Percentiles rank a stretch among this genome's conserved stretches.
These are phyloP conservation scores for Apomyelois bistriatella DNA, from an alignment of 2,888 invertebrate species.

Conservation along the genomic window DNA sequence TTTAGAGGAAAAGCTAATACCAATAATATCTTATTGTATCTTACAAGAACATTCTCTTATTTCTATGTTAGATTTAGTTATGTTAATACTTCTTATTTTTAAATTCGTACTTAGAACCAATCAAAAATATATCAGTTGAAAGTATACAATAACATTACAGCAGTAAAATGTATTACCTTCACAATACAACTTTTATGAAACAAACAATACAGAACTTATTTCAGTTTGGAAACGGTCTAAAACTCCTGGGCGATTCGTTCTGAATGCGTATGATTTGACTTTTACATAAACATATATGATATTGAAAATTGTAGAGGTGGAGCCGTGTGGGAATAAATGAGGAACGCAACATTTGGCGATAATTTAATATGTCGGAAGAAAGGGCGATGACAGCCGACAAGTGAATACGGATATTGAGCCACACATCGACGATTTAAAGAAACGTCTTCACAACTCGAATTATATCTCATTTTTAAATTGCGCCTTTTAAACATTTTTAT, in stretches of 20 bases:
- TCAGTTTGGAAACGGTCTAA: not conserved
- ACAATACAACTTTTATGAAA: not conserved
- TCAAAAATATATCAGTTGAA: no score
- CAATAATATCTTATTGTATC: not conserved
- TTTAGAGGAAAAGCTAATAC: slow-evolving; percentile 19
- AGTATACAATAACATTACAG: no score
- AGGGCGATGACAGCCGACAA: slow-evolving; percentile 35
- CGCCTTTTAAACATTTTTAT: not conserved
- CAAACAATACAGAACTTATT: not conserved
- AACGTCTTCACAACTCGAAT: slow-evolving; percentile 27
- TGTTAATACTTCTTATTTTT: no score
- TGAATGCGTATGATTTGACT: not conserved
- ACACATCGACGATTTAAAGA: slow-evolving; percentile 25
- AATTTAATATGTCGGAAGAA: slow-evolving; percentile 62
- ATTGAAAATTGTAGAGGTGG: slow-evolving; percentile 25
- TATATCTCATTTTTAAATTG: slow-evolving; percentile 12
- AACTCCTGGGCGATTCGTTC: not conserved
- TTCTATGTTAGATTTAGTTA: not conserved
- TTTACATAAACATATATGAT: slow-evolving; percentile 14
- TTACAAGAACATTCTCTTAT: not conserved
- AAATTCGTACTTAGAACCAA: no score
- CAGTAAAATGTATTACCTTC: no score
- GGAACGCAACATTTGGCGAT: slow-evolving; percentile 58
- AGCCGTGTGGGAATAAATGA: slow-evolving; percentile 45
- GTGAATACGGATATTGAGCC: slow-evolving; percentile 28